Base-by-base conservation (phyloP, 2,797 vertebrate species). In the Micromesistius poutassou region DNA sequence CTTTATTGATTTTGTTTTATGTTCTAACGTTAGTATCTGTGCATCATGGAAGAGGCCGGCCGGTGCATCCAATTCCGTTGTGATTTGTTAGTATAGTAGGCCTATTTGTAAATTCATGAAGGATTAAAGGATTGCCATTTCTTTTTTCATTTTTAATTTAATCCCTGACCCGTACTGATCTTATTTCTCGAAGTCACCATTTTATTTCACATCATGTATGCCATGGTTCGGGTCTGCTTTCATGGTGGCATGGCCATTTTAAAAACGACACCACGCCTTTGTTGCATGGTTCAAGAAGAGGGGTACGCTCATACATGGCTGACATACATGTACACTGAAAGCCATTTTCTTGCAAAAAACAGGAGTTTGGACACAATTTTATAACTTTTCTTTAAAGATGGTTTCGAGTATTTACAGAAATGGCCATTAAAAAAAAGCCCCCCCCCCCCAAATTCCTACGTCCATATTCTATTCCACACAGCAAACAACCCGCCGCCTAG, bases 181-280 rank as follows among this genome's bases (percentile, higher is more conserved):
- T 12, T 2, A 30, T 28, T 9, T 10, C 62, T 28, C 8, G 62
- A 28, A 68, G 25, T 68, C 62, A 28, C 9, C 9, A 12, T 28
- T 62, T 28, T 16, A 68, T 68, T 68, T 28, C 62, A 0, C 62
- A 68, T 28, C 9, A 33, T 33, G 30, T 28, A 78, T 81, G 77
- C 79, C 66, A 70, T 76, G 81, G 79, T 75, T 84, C 86, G 82
- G 77, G 80, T 81, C 72, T 77, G 79, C 82, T 84, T 79, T 80
- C 87, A 72, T 83, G 82, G 86, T 88, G 86, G 90, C 89, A 92
- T 89, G 91, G 91, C 91, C 92, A 92, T 94, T 91, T 93, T 92
- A 30, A 80, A 91, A 84, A 84, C 79, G 77, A 85, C 79, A 94
- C 94, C 94, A 95, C 94, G 93, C 94, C 94, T 94, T 95, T 94